Evolutionary conservation across 2,113 vertebrate genomes (phyloP).

Genomic region (Colistium nudipinnis): DNA sequence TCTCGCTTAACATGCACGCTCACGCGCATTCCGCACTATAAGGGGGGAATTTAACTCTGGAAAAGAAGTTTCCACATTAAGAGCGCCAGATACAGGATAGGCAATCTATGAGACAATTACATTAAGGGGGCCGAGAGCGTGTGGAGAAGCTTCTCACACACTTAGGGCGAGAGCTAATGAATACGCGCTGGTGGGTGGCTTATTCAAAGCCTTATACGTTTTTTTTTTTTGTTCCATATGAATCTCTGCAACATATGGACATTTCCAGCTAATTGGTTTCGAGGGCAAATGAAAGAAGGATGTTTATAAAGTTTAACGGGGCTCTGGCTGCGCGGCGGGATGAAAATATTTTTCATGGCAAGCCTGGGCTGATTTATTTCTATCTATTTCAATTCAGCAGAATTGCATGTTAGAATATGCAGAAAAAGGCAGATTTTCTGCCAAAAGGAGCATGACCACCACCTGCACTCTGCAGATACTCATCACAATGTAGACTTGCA

Average conservation of each 20-base stretch:
- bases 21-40: neutral
- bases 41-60: neutral
- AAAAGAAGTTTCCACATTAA: slow-evolving; percentile 73
- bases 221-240: slow-evolving; percentile 41
- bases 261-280: slow-evolving; percentile 26
- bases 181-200: slow-evolving; percentile 28
- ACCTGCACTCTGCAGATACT: slow-evolving; percentile 35
- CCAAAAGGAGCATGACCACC: slow-evolving; percentile 26
- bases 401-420: too few species aligned
- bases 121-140: slow-evolving; percentile 40
- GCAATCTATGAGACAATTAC: slow-evolving; percentile 64
- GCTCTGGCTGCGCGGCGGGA: neutral
- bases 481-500: neutral
- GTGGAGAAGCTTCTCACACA: slow-evolving; percentile 52
- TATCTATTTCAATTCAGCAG: neutral
- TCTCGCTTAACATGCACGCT: slow-evolving; percentile 5
- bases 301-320: slow-evolving; percentile 7
- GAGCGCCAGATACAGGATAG: slow-evolving; percentile 1
- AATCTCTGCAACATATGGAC: slow-evolving; percentile 34
- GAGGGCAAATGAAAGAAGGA: slow-evolving; percentile 24
- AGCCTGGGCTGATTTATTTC: neutral
- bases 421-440: slow-evolving; percentile 19
- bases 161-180: slow-evolving; percentile 51
- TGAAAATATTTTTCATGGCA: slow-evolving; percentile 5
- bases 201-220: slow-evolving; percentile 49